phyloP scores from a whole-genome alignment of 1,140 invertebrate species.

The Penaeus vannamei region DNA sequence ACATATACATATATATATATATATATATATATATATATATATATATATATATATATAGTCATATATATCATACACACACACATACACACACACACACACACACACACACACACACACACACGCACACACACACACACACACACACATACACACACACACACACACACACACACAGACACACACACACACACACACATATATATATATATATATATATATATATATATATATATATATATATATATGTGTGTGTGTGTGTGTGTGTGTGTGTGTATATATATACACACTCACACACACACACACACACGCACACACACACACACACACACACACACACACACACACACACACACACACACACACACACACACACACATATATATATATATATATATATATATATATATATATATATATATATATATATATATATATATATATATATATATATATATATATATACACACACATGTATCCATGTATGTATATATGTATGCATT shows the following conservation, averaged over 20 bases:
- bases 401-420: no score
- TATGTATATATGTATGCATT: no score
- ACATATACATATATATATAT: conserved; percentile 23
- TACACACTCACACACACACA: neutral
- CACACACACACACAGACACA: neutral
- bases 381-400: no score
- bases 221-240: conserved; percentile 16
- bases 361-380: neutral
- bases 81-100: neutral
- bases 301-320: neutral
- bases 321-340: neutral
- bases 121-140: neutral
- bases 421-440: no score
- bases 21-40: conserved; percentile 20
- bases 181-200: neutral
- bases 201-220: conserved; percentile 17
- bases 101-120: neutral
- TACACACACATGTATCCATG: no score
- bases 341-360: neutral
- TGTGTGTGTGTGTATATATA: neutral
- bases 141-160: neutral
- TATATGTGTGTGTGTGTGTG: neutral
- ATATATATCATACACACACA: neutral
- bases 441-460: no score
- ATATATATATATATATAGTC: neutral